A percentile compares a stretch with the other conserved stretches of the same genome.
These are phyloP conservation scores for Plestiodon gilberti DNA, from an alignment of 2,113 vertebrate genomes.

Conservation along the genomic window DNA sequence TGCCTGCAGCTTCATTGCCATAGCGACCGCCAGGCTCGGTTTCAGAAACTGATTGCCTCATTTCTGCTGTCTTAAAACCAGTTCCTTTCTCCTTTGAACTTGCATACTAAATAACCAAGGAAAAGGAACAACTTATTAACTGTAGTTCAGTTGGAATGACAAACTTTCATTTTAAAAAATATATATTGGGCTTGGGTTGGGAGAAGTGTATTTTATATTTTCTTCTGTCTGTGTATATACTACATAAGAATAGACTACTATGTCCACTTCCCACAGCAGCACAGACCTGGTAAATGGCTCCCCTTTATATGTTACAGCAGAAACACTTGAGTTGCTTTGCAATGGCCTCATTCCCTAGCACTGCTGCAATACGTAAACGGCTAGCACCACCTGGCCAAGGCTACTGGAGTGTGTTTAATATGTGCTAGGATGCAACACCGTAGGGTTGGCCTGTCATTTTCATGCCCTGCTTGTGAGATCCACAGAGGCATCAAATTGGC, in stretches of 20 bases:
- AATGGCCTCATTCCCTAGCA: neutral
- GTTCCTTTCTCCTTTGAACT: constrained; percentile 38
- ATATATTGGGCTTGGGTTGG: too few species aligned
- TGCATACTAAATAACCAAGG: neutral
- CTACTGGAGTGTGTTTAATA: neutral
- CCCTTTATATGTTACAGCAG: neutral
- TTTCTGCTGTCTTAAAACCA: constrained; percentile 47
- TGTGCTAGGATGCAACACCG: too few species aligned
- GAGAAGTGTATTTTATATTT: neutral
- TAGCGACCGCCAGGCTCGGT: constrained; percentile 70
- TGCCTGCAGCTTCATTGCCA: constrained; percentile 66
- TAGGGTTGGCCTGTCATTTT: too few species aligned
- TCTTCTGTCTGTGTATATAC: neutral
- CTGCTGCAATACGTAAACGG: neutral
- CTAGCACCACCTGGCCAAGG: neutral
- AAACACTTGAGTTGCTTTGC: neutral
- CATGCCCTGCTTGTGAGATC: too few species aligned
- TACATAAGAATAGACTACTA: neutral
- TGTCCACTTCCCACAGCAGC: neutral
- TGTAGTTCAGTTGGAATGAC: constrained; percentile 26
- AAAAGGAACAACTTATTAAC: constrained; percentile 22
- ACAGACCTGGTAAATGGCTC: neutral
- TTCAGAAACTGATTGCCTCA: constrained; percentile 60
- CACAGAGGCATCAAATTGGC: too few species aligned
- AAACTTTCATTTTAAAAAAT: neutral